Conservation (phyloP, 2,113 vertebrate species). For the Nyctibius bracteatus region DNA sequence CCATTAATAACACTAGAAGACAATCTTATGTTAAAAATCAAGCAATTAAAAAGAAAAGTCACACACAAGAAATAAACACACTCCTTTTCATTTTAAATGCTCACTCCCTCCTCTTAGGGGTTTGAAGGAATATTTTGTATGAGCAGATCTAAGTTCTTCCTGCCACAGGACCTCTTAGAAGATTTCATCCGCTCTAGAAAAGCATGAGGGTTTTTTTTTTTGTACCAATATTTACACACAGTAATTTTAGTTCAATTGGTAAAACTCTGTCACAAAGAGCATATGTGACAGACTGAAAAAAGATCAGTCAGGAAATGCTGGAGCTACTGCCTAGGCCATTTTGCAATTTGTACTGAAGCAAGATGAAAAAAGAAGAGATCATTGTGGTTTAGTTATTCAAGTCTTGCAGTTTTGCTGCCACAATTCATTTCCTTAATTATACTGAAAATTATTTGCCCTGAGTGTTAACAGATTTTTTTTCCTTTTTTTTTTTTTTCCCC, state of each 20-base stretch:
- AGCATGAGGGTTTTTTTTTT: accelerated
- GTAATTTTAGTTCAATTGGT: neutral
- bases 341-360: neutral
- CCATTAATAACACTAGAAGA: neutral
- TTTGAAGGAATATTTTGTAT: neutral
- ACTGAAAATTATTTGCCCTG: neutral
- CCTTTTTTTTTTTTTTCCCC: neutral
- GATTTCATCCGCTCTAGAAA: neutral
- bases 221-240: neutral
- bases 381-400: neutral
- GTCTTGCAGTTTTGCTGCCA: neutral
- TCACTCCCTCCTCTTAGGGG: accelerated
- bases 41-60: neutral
- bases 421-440: conserved; percentile 35
- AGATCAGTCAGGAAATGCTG: neutral
- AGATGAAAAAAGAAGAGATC: neutral
- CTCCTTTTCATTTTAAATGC: neutral
- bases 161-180: neutral
- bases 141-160: neutral
- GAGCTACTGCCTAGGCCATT: neutral
- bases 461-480: neutral
- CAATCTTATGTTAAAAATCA: neutral
- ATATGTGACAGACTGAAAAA: neutral
- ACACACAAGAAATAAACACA: neutral
- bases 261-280: neutral